A percentile compares a stretch with the other conserved stretches of the same genome.
Evolutionary conservation across 2,113 vertebrate genomes (phyloP).

Genomic region (Tychaedon coryphoeus): DNA sequence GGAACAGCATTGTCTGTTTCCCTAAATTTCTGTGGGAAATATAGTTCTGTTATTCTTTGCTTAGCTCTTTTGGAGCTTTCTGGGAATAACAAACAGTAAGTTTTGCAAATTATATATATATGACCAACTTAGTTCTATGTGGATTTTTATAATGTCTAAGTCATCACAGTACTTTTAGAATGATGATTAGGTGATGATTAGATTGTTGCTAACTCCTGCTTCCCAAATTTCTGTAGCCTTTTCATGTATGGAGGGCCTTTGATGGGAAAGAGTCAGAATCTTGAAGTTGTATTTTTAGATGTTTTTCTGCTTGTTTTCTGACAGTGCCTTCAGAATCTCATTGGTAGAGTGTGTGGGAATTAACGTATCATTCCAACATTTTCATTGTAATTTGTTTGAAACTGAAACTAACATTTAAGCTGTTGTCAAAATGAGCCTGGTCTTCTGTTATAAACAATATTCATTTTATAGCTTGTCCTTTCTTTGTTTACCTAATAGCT

Average conservation of each 20-base stretch:
- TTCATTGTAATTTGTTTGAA: neutral
- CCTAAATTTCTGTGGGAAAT: neutral
- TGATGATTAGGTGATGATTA: neutral
- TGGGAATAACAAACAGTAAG: neutral
- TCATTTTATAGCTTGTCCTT: neutral
- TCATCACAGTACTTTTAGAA: neutral
- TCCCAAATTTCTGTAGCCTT: neutral
- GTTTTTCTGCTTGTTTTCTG: neutral
- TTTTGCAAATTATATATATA: neutral
- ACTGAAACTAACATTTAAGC: neutral
- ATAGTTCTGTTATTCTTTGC: neutral
- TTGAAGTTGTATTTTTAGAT: neutral
- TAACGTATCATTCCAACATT: neutral
- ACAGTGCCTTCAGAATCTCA: neutral
- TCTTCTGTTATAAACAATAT: neutral
- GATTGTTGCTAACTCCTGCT: neutral
- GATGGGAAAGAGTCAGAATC: neutral
- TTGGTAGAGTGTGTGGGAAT: neutral
- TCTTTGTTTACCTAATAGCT: neutral
- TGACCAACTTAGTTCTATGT: neutral
- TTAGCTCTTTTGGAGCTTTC: neutral
- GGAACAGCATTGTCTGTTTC: neutral
- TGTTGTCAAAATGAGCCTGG: neutral
- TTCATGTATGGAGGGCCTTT: neutral
- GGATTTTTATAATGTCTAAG: neutral